Evolutionary conservation across 2,113 vertebrate genomes (phyloP).

Genomic region (Zosterops hypoxanthus): DNA sequence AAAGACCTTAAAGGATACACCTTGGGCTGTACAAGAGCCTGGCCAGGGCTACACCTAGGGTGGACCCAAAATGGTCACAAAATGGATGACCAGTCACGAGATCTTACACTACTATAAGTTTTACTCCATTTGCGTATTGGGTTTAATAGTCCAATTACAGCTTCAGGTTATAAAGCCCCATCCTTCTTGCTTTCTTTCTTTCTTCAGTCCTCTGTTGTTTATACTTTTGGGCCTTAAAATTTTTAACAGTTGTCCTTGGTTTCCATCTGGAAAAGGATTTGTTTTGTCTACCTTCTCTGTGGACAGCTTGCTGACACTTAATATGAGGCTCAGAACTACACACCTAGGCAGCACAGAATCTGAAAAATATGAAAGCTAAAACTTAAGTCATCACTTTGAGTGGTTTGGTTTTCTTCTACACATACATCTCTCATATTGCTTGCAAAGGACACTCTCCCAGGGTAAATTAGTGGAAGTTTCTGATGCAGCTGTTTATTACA

Average conservation of each 20-base stretch:
- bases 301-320: not conserved
- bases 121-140: not conserved
- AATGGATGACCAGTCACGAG: not conserved
- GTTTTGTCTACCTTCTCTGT: not conserved
- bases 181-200: not conserved
- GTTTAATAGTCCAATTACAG: not conserved
- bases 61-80: not conserved
- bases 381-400: not conserved
- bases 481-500: not conserved
- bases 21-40: not conserved
- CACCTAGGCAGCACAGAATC: not conserved
- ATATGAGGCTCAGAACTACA: not conserved
- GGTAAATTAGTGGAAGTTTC: not conserved
- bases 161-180: not conserved
- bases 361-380: not conserved
- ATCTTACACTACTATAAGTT: not conserved
- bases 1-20: not conserved
- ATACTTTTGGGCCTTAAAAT: not conserved
- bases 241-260: not conserved
- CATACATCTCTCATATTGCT: rapidly evolving
- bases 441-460: not conserved
- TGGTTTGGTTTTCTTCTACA: not conserved
- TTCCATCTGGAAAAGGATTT: not conserved
- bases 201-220: not conserved
- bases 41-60: not conserved